Percentiles rank a stretch among this genome's conserved stretches.
Evolutionary conservation across 2,113 vertebrate species (phyloP).

Genomic region (Falcunculus frontatus): DNA sequence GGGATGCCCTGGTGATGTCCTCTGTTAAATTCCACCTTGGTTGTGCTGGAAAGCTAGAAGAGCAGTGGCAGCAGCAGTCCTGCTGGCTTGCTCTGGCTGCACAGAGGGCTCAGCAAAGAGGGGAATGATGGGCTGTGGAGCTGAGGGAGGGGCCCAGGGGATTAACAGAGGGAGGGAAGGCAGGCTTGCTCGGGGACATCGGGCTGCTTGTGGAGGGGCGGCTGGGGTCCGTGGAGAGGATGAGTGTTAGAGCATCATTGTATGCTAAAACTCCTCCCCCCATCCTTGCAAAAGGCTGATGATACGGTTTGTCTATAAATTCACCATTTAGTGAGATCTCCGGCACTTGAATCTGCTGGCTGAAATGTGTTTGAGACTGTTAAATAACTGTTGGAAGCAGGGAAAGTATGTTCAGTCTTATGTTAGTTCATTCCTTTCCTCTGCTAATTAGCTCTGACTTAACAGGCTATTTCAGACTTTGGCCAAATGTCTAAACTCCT

Average conservation of each 20-base stretch:
- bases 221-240: neutral
- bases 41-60: neutral
- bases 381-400: neutral
- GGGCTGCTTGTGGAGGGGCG: neutral
- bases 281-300: neutral
- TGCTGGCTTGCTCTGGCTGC: neutral
- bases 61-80: neutral
- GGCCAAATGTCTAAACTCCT: neutral
- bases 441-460: constrained; percentile 6
- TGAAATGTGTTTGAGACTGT: neutral
- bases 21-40: neutral
- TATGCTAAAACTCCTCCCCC: neutral
- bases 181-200: neutral
- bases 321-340: neutral
- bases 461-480: neutral
- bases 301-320: neutral
- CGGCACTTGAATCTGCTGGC: neutral
- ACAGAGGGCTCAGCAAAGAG: neutral
- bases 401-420: neutral
- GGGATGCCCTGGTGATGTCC: neutral
- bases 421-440: neutral
- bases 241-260: neutral
- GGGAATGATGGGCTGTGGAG: neutral
- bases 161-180: neutral
- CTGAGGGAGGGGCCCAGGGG: neutral